A percentile compares a stretch with the other conserved stretches of the same genome.
phyloP scores from a whole-genome alignment of 2,888 invertebrate species.

The Trachelus troglodyta region DNA sequence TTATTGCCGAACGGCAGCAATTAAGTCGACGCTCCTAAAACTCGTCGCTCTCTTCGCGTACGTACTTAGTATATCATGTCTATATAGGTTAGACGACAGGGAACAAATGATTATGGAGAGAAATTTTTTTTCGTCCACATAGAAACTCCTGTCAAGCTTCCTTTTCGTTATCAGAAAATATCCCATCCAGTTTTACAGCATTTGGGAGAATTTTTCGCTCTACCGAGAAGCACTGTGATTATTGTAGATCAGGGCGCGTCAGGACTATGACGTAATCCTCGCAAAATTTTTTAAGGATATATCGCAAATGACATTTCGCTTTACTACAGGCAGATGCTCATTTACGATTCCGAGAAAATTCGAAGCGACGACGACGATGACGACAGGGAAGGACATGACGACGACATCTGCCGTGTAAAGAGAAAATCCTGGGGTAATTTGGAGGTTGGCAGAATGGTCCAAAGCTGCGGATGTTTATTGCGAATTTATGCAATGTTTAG shows the following conservation, averaged over 20 bases:
- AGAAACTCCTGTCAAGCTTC: background rate
- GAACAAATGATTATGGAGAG: background rate
- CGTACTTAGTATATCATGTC: background rate
- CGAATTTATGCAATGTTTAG: conserved; percentile 63
- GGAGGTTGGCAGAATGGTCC: conserved; percentile 42
- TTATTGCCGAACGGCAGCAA: background rate
- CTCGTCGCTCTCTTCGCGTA: background rate
- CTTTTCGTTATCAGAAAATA: background rate
- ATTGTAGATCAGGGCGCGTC: background rate
- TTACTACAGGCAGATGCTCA: background rate
- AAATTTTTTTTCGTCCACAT: background rate
- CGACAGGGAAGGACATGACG: conserved; percentile 3
- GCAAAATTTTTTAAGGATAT: background rate
- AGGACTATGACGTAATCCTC: background rate
- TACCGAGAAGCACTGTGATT: background rate
- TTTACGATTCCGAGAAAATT: background rate
- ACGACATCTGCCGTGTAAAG: conserved; percentile 15
- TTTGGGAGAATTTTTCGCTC: background rate
- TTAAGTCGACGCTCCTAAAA: background rate
- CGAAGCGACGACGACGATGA: background rate
- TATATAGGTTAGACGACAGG: background rate
- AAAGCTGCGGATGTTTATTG: conserved; percentile 54
- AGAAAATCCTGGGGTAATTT: conserved; percentile 53
- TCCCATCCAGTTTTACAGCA: background rate
- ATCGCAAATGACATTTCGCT: background rate